phyloP scores from a whole-genome alignment of 2,797 vertebrate species.

The Cyclura pinguis region DNA sequence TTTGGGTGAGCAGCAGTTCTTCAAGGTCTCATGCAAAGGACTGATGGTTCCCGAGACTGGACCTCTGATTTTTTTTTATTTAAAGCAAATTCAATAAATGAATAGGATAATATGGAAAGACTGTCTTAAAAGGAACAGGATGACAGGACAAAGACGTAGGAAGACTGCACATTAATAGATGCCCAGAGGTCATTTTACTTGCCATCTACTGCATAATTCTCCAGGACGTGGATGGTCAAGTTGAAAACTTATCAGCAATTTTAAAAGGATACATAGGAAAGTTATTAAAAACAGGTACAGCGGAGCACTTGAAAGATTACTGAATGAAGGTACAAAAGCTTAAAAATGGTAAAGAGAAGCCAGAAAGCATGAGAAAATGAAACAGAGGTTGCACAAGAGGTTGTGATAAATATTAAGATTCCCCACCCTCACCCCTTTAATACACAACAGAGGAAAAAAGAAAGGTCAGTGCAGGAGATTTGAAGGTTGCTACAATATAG shows the following conservation, averaged over 20 bases:
- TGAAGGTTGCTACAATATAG: constrained; percentile 57
- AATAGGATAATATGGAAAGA: constrained; percentile 21
- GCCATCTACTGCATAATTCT: constrained; percentile 61
- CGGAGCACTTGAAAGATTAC: constrained; percentile 67
- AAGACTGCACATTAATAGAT: constrained; percentile 74
- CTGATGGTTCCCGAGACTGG: neutral
- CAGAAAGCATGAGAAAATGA: constrained; percentile 48
- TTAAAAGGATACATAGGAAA: constrained; percentile 64
- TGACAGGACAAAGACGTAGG: constrained; percentile 52
- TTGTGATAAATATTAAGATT: constrained; percentile 69
- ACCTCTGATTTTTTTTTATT: neutral
- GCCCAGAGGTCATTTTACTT: constrained; percentile 71
- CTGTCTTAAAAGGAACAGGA: constrained; percentile 43
- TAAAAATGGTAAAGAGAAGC: constrained; percentile 71
- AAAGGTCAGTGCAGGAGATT: constrained; percentile 62
- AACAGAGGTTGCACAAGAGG: constrained; percentile 61
- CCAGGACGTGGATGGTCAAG: constrained; percentile 58
- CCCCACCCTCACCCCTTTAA: constrained; percentile 48
- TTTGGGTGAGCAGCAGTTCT: neutral
- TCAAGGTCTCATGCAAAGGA: neutral
- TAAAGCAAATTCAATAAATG: constrained; percentile 35
- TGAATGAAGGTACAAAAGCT: constrained; percentile 70
- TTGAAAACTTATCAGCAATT: constrained; percentile 68
- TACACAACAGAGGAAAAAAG: constrained; percentile 36
- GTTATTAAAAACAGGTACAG: constrained; percentile 66